Evolutionary conservation across 1,140 invertebrate species (phyloP).

Genomic region (Drosophila simulans): DNA sequence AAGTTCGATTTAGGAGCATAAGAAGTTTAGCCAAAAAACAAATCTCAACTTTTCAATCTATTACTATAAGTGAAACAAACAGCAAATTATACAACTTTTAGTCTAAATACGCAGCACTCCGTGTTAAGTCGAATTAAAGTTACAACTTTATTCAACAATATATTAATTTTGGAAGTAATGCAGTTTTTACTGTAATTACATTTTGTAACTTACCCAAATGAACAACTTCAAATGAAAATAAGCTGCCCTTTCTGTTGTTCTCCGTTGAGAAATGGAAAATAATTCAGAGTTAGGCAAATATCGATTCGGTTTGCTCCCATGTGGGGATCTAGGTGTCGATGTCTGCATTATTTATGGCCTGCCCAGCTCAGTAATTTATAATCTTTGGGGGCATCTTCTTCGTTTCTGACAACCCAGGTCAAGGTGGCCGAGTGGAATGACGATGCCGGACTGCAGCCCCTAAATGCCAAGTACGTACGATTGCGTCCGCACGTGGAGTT

Average conservation of each 20-base stretch:
- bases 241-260: neutral
- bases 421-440: conserved; percentile 98
- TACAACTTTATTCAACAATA: too few relatives aligned
- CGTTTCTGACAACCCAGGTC: conserved; percentile 85
- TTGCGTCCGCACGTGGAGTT: conserved; percentile 89
- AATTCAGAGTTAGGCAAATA: conserved; percentile 37
- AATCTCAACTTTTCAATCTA: too few relatives aligned
- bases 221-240: neutral
- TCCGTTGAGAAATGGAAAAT: conserved; percentile 2
- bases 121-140: too few relatives aligned
- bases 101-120: too few relatives aligned
- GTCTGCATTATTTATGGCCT: conserved; percentile 43
- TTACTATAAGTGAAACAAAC: too few relatives aligned
- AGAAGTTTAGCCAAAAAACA: neutral
- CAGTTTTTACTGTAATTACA: too few relatives aligned
- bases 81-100: too few relatives aligned
- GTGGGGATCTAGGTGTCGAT: conserved; percentile 38
- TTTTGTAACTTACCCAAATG: neutral
- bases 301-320: conserved; percentile 20
- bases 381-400: conserved; percentile 27
- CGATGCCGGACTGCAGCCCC: conserved; percentile 90
- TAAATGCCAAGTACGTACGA: conserved; percentile 91
- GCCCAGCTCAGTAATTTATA: conserved; percentile 35
- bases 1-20: too few relatives aligned
- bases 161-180: too few relatives aligned